phyloP scores from a whole-genome alignment of 2,888 invertebrate genomes.

The Ectropis crepuscularia region DNA sequence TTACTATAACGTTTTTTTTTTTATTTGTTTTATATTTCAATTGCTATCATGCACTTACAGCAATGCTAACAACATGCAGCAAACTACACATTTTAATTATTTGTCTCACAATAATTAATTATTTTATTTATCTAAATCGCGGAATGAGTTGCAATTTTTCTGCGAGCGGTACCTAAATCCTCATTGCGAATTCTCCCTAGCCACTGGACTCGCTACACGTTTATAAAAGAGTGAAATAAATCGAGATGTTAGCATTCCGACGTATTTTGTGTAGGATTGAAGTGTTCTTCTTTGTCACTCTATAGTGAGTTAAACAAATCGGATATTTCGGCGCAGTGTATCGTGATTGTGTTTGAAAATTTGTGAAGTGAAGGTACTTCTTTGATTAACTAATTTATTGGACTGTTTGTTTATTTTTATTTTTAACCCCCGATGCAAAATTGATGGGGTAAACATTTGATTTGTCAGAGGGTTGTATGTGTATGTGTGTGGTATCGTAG shows the following conservation, averaged over 20 bases:
- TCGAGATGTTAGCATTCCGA: slow-evolving; percentile 64
- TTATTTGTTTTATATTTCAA: too few relatives aligned
- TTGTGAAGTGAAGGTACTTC: slow-evolving; percentile 8
- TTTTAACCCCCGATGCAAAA: too few relatives aligned
- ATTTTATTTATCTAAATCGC: slow-evolving; percentile 1
- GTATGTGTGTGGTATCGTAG: too few relatives aligned
- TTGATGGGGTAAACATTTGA: too few relatives aligned
- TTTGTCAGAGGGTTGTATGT: too few relatives aligned
- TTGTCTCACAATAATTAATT: background rate
- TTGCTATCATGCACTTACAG: too few relatives aligned
- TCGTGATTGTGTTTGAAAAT: slow-evolving; percentile 4
- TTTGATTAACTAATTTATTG: too few relatives aligned
- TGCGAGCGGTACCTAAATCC: slow-evolving; percentile 63
- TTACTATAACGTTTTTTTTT: too few relatives aligned
- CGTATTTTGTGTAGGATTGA: slow-evolving; percentile 49
- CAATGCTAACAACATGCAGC: too few relatives aligned
- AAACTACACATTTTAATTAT: background rate
- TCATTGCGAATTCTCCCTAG: slow-evolving; percentile 68
- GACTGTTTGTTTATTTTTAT: too few relatives aligned
- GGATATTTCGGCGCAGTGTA: slow-evolving; percentile 1
- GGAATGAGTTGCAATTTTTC: slow-evolving; percentile 40
- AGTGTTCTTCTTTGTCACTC: slow-evolving; percentile 12
- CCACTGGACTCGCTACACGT: slow-evolving; percentile 47
- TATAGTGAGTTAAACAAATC: slow-evolving; percentile 4
- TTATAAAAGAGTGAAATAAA: slow-evolving; percentile 74